phyloP scores from a whole-genome alignment of 2,888 invertebrate species.

The Stictocephala bisonia region DNA sequence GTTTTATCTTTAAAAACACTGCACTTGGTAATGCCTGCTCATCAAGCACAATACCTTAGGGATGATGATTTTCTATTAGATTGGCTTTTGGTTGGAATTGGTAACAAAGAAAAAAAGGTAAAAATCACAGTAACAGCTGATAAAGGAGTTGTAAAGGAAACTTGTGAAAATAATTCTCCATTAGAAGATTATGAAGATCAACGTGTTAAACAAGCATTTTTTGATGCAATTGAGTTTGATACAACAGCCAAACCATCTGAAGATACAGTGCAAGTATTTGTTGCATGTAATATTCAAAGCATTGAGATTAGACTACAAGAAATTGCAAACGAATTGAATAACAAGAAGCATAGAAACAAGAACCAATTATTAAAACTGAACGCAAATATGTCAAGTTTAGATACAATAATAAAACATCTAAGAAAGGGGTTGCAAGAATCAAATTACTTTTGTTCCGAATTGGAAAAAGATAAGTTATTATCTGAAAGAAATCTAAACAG shows the following conservation, averaged over 20 bases:
- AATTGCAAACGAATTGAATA: neutral
- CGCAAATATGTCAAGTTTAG: neutral
- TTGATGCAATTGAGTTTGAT: constrained; percentile 25
- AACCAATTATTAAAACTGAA: neutral
- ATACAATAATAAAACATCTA: neutral
- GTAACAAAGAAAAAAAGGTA: neutral
- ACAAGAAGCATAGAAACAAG: neutral
- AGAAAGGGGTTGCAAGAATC: constrained; percentile 7
- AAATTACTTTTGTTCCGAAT: neutral
- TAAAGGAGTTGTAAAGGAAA: constrained; percentile 31
- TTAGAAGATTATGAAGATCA: constrained; percentile 13
- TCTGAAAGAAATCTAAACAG: neutral
- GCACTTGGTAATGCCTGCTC: neutral
- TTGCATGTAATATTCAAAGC: neutral
- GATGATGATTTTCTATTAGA: constrained; percentile 32
- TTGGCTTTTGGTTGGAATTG: constrained; percentile 38
- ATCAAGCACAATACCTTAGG: neutral
- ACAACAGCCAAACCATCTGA: neutral
- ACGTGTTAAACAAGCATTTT: constrained; percentile 32
- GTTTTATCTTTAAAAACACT: constrained; percentile 35
- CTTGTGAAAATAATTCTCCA: neutral
- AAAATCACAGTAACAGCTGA: constrained; percentile 36
- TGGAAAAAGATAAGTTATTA: neutral
- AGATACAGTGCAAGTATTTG: constrained; percentile 1
- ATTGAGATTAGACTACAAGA: neutral